Evolutionary conservation across 2,797 vertebrate species (phyloP).

Genomic region (Anabas testudineus): DNA sequence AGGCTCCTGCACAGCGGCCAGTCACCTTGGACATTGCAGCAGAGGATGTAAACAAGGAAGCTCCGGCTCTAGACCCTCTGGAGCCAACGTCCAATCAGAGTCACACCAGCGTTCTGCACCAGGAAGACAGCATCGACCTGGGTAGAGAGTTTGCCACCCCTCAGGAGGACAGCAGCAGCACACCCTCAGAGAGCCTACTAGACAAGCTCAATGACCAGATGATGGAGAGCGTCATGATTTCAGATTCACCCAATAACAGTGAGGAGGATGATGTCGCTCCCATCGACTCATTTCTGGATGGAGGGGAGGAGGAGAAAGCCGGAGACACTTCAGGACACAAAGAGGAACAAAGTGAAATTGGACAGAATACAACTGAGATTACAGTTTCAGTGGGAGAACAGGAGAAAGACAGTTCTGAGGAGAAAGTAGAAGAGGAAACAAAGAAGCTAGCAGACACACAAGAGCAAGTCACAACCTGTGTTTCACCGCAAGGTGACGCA

Average conservation of each 20-base stretch:
- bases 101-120: slow-evolving; percentile 76
- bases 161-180: slow-evolving; percentile 85
- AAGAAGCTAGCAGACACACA: slow-evolving; percentile 30
- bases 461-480: slow-evolving; percentile 10
- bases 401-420: slow-evolving; percentile 62
- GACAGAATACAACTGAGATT: slow-evolving; percentile 72
- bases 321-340: not conserved
- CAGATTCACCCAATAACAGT: slow-evolving; percentile 95
- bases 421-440: slow-evolving; percentile 52
- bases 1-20: slow-evolving; percentile 79
- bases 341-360: slow-evolving; percentile 40
- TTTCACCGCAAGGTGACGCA: slow-evolving; percentile 40
- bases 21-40: slow-evolving; percentile 79
- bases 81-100: slow-evolving; percentile 32
- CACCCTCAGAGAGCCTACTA: slow-evolving; percentile 86
- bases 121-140: slow-evolving; percentile 93
- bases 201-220: slow-evolving; percentile 95
- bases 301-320: slow-evolving; percentile 47
- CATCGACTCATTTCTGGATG: slow-evolving; percentile 87
- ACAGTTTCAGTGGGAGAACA: slow-evolving; percentile 72
- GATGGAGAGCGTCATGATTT: slow-evolving; percentile 99
- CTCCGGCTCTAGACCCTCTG: slow-evolving; percentile 11
- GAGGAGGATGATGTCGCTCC: slow-evolving; percentile 93
- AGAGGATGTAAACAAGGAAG: slow-evolving; percentile 61
- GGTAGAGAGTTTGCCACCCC: slow-evolving; percentile 88